Evolutionary conservation across 2,113 vertebrate genomes (phyloP).

Genomic region (Callaeas wilsoni): DNA sequence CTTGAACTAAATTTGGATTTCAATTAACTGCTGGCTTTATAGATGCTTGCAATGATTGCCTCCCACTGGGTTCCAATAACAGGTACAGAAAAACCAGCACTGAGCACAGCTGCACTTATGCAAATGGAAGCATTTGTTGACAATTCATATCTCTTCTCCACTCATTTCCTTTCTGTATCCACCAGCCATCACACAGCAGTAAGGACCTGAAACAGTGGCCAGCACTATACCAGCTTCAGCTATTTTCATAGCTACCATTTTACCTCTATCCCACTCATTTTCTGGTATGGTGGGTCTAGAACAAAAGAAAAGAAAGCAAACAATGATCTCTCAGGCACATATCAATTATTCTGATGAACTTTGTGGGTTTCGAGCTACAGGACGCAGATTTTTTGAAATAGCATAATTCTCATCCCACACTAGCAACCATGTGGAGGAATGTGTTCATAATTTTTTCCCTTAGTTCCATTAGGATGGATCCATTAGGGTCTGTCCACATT

Average conservation of each 20-base stretch:
- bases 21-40: background rate
- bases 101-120: background rate
- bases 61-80: background rate
- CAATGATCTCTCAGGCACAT: background rate
- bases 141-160: background rate
- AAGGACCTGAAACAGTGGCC: background rate
- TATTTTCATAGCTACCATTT: background rate
- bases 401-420: background rate
- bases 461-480: background rate
- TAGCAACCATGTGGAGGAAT: background rate
- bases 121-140: background rate
- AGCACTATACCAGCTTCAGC: background rate
- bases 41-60: background rate
- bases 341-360: background rate
- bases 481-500: background rate
- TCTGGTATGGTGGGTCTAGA: background rate
- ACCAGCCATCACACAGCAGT: background rate
- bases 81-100: background rate
- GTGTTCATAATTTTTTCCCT: background rate
- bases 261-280: background rate
- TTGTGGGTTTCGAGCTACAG: background rate
- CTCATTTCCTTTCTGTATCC: background rate
- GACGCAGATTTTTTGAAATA: background rate
- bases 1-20: background rate
- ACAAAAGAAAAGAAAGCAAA: background rate